phyloP scores from a whole-genome alignment of 1,140 invertebrate species.

The Charaxes varanes region DNA sequence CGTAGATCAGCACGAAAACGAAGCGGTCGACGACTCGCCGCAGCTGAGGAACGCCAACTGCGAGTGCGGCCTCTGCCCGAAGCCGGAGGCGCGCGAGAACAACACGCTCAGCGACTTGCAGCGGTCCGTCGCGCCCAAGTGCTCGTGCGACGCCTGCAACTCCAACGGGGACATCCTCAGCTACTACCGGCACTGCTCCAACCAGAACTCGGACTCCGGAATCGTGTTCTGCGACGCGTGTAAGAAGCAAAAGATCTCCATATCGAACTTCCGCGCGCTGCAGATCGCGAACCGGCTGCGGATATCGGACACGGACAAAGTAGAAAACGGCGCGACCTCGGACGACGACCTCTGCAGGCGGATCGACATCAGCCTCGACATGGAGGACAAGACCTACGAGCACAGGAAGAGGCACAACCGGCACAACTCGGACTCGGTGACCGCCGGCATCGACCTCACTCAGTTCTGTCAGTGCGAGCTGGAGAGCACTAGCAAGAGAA shows the following conservation, averaged over 20 bases:
- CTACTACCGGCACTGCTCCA: slow-evolving; percentile 57
- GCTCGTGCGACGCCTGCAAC: slow-evolving; percentile 61
- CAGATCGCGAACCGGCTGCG: slow-evolving; percentile 65
- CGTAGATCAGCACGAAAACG: slow-evolving; percentile 56
- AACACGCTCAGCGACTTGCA: slow-evolving; percentile 66
- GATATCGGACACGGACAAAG: slow-evolving; percentile 50
- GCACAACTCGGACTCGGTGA: slow-evolving; percentile 55
- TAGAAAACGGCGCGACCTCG: slow-evolving; percentile 45
- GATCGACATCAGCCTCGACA: slow-evolving; percentile 65
- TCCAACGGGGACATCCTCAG: slow-evolving; percentile 57
- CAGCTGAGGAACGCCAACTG: slow-evolving; percentile 51
- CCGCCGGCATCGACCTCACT: slow-evolving; percentile 63
- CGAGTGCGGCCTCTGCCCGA: slow-evolving; percentile 63
- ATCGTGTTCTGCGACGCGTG: slow-evolving; percentile 66
- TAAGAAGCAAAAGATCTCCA: slow-evolving; percentile 70
- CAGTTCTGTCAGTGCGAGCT: slow-evolving; percentile 71
- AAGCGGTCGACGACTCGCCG: slow-evolving; percentile 36
- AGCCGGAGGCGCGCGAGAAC: slow-evolving; percentile 41
- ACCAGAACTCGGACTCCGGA: slow-evolving; percentile 54
- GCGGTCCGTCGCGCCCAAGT: slow-evolving; percentile 56
- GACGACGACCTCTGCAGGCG: slow-evolving; percentile 67
- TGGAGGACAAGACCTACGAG: slow-evolving; percentile 51
- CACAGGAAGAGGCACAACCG: slow-evolving; percentile 61
- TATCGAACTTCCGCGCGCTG: slow-evolving; percentile 66
- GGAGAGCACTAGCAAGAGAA: slow-evolving; percentile 43